These are phyloP conservation scores for Rhabdomys dilectus DNA, from an alignment of 2,113 vertebrate genomes.

Conservation along the genomic window DNA sequence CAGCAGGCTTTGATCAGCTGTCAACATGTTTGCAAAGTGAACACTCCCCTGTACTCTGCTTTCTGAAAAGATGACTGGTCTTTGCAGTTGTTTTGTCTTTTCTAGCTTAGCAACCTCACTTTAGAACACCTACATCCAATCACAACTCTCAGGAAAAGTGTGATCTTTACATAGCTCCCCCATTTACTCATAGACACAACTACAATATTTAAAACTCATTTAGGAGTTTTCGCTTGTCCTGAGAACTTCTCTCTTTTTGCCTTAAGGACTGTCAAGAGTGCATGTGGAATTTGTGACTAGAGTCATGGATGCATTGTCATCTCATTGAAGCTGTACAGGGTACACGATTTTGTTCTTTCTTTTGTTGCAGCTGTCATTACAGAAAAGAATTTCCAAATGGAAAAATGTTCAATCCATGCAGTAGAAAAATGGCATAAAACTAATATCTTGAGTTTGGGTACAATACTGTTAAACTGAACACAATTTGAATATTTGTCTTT, in stretches of 20 bases:
- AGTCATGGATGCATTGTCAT: neutral
- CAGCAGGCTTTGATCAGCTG: neutral
- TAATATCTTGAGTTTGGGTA: neutral
- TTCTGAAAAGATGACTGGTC: neutral
- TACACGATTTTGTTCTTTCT: neutral
- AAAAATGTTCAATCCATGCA: neutral
- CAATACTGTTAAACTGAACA: neutral
- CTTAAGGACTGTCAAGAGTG: neutral
- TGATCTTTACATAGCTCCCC: neutral
- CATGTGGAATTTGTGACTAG: neutral
- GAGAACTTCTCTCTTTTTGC: neutral
- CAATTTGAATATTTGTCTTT: slow-evolving; percentile 24
- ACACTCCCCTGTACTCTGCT: neutral
- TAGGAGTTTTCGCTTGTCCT: neutral
- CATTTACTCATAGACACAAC: neutral
- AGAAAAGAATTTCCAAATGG: neutral
- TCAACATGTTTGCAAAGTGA: neutral
- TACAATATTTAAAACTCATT: neutral
- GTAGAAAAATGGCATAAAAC: neutral
- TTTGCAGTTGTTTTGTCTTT: neutral
- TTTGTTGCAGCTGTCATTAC: neutral
- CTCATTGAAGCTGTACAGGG: neutral
- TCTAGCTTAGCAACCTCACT: neutral
- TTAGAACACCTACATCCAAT: neutral
- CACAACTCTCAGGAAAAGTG: neutral